Percentiles rank a stretch among this genome's conserved stretches.
phyloP scores from a whole-genome alignment of 1,140 invertebrate species.

The Zaprionus kolodkinae region DNA sequence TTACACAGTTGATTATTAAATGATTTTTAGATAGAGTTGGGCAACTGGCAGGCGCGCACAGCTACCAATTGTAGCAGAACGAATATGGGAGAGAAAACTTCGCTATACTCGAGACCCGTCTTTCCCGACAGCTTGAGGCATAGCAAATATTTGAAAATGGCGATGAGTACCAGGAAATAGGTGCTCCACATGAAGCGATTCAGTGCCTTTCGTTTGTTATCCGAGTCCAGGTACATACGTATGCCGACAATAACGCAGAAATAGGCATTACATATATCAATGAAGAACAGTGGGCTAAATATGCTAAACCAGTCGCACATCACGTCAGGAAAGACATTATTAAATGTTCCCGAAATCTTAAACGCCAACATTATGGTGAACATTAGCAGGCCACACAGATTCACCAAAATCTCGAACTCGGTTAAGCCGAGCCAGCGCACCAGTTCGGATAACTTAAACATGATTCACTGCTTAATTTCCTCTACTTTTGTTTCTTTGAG shows the following conservation, averaged over 20 bases:
- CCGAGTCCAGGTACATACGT: conserved; percentile 93
- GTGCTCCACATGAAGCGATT: conserved; percentile 94
- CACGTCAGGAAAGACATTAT: conserved; percentile 82
- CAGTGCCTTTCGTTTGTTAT: conserved; percentile 90
- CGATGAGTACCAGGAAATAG: conserved; percentile 92
- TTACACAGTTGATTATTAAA: conserved; percentile 10
- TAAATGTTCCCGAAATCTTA: conserved; percentile 88
- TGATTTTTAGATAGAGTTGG: conserved; percentile 65
- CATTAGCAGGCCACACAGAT: conserved; percentile 91
- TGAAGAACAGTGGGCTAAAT: conserved; percentile 95
- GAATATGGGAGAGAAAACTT: conserved; percentile 96
- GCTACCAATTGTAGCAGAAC: conserved; percentile 95
- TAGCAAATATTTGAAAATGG: conserved; percentile 96
- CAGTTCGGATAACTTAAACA: conserved; percentile 95
- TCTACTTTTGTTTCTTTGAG: conserved; percentile 25
- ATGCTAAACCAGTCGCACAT: conserved; percentile 91
- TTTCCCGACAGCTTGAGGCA: conserved; percentile 94
- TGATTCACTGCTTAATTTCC: conserved; percentile 24
- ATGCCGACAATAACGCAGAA: conserved; percentile 97
- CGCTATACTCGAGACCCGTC: conserved; percentile 93
- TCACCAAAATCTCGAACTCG: conserved; percentile 96
- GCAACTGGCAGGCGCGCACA: conserved; percentile 95
- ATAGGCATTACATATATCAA: conserved; percentile 96
- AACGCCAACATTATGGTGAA: conserved; percentile 93
- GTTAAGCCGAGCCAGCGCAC: conserved; percentile 97